Evolutionary conservation across 2,888 invertebrate species (phyloP).

Genomic region (Panopea generosa): DNA sequence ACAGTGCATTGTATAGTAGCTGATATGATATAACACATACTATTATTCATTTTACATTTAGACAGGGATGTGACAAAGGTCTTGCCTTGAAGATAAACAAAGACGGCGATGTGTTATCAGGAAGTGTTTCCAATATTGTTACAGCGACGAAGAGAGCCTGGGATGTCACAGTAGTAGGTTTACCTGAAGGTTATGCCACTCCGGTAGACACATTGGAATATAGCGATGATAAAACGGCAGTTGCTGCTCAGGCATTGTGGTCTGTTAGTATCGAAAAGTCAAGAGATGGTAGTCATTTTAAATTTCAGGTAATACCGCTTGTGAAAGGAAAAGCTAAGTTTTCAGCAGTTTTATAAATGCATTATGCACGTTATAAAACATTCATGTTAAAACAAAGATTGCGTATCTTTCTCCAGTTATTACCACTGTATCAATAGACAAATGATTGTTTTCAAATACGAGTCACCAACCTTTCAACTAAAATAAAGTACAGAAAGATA

Average conservation of each 20-base stretch:
- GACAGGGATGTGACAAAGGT: neutral
- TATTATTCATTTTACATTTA: too few relatives aligned
- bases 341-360: too few relatives aligned
- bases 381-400: too few relatives aligned
- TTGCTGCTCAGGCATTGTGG: constrained; percentile 25
- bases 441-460: too few relatives aligned
- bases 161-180: neutral
- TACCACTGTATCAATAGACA: too few relatives aligned
- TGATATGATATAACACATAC: too few relatives aligned
- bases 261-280: constrained; percentile 14
- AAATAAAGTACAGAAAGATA: too few relatives aligned
- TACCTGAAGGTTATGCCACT: neutral
- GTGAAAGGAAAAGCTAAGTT: too few relatives aligned
- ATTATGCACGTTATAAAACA: too few relatives aligned
- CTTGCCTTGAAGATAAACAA: neutral
- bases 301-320: constrained; percentile 26
- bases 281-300: neutral
- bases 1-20: too few relatives aligned
- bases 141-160: neutral
- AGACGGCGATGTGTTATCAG: neutral
- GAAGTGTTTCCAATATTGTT: neutral
- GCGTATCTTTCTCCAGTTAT: too few relatives aligned
- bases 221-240: neutral
- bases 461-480: too few relatives aligned
- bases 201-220: constrained; percentile 2